Percentiles rank a stretch among this genome's conserved stretches.
Evolutionary conservation across 2,797 vertebrate species (phyloP).

Genomic region (Erethizon dorsatum): DNA sequence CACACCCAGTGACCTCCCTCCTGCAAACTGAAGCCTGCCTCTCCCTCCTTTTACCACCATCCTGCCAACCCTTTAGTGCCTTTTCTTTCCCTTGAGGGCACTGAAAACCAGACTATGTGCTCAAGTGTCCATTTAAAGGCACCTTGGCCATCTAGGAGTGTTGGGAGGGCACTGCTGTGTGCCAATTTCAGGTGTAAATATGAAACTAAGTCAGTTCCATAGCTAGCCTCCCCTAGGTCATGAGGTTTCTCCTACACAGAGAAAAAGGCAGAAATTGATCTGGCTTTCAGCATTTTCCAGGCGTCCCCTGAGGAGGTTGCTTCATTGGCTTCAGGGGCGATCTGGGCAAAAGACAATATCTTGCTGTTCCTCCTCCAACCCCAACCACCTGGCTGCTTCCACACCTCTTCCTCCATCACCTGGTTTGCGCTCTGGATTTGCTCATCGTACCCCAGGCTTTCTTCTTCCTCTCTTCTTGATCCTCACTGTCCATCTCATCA

Average conservation of each 20-base stretch:
- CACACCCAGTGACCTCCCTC: not conserved
- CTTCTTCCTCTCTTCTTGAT: not conserved
- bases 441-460: not conserved
- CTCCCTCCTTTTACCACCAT: not conserved
- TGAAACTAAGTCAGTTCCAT: not conserved
- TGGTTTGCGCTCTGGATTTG: not conserved
- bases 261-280: slow-evolving; percentile 70
- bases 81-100: not conserved
- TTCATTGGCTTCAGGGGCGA: not conserved
- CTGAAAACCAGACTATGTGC: not conserved
- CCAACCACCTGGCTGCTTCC: not conserved
- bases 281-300: slow-evolving; percentile 70
- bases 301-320: not conserved
- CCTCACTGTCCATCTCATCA: not conserved
- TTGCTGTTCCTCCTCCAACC: not conserved
- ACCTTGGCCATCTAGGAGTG: not conserved
- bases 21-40: not conserved
- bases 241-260: not conserved
- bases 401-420: not conserved
- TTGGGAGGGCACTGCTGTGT: not conserved
- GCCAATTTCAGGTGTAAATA: slow-evolving; percentile 68
- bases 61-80: not conserved
- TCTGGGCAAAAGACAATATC: slow-evolving; percentile 31
- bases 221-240: slow-evolving; percentile 14
- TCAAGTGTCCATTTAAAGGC: slow-evolving; percentile 31